Percentiles rank a stretch among this genome's conserved stretches.
These are phyloP conservation scores for Eupithecia pulchellata DNA, from an alignment of 2,888 invertebrate species.

Conservation along the genomic window DNA sequence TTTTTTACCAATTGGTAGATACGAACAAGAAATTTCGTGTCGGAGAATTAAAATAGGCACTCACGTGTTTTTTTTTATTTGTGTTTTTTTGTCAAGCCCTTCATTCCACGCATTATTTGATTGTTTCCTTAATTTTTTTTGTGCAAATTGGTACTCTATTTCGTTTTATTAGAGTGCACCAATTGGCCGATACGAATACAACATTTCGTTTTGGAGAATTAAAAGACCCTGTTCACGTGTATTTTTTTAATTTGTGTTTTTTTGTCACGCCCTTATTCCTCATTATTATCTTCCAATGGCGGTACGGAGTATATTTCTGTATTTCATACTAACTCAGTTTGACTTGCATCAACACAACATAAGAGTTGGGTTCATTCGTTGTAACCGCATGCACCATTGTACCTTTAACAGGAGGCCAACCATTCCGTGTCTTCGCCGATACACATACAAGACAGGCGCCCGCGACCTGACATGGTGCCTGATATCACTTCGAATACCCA, in stretches of 20 bases:
- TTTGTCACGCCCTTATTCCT: too few species aligned
- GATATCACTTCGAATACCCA: constrained; percentile 84
- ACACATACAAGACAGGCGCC: constrained; percentile 64
- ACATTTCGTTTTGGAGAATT: too few species aligned
- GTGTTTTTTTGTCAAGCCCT: not conserved
- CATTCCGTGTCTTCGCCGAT: constrained; percentile 69
- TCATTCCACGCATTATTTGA: not conserved
- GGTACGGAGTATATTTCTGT: too few species aligned
- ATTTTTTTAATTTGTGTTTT: too few species aligned
- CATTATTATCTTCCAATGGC: too few species aligned
- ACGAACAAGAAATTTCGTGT: too few species aligned
- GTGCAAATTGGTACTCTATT: too few species aligned
- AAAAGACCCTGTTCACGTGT: too few species aligned
- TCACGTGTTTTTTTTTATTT: not conserved
- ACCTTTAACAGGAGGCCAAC: constrained; percentile 53
- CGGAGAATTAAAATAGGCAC: not conserved
- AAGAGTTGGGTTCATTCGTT: constrained; percentile 16
- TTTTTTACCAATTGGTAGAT: too few species aligned
- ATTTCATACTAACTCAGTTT: not conserved
- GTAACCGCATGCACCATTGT: constrained; percentile 50
- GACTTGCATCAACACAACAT: not conserved
- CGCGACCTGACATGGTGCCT: constrained; percentile 86
- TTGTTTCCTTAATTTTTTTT: too few species aligned
- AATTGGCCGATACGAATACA: too few species aligned
- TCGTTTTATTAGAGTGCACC: too few species aligned